These are phyloP conservation scores for Psittacus erithacus DNA, from an alignment of 2,113 vertebrate species.

Conservation along the genomic window DNA sequence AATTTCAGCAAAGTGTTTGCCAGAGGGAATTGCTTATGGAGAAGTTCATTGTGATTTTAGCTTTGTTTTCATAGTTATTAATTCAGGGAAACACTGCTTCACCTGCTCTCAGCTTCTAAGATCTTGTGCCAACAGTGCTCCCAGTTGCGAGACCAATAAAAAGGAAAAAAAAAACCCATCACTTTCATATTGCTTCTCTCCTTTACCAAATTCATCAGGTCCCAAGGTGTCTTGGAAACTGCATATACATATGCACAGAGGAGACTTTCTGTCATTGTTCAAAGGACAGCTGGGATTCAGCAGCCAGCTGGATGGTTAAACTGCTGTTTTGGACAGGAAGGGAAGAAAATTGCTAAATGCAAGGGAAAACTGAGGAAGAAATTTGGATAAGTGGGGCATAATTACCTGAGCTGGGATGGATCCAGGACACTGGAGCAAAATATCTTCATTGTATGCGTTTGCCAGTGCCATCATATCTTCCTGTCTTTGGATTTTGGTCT, in stretches of 20 bases:
- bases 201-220: not conserved
- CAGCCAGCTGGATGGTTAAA: not conserved
- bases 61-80: not conserved
- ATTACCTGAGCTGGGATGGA: constrained; percentile 38
- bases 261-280: not conserved
- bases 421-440: not conserved
- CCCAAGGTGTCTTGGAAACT: not conserved
- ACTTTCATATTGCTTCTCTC: not conserved
- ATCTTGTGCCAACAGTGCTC: not conserved
- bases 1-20: not conserved
- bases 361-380: constrained; percentile 43
- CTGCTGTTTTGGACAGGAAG: not conserved
- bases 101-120: not conserved
- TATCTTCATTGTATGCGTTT: not conserved
- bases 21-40: not conserved
- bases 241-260: not conserved
- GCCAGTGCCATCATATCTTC: not conserved
- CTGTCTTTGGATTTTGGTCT: not conserved
- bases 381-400: constrained; percentile 40
- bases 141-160: not conserved
- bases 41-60: not conserved
- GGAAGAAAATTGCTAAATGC: constrained; percentile 30
- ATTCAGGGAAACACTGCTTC: not conserved
- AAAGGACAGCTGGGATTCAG: not conserved
- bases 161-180: not conserved